phyloP scores from a whole-genome alignment of 1,140 invertebrate species.

The Psilanteris sp. region DNA sequence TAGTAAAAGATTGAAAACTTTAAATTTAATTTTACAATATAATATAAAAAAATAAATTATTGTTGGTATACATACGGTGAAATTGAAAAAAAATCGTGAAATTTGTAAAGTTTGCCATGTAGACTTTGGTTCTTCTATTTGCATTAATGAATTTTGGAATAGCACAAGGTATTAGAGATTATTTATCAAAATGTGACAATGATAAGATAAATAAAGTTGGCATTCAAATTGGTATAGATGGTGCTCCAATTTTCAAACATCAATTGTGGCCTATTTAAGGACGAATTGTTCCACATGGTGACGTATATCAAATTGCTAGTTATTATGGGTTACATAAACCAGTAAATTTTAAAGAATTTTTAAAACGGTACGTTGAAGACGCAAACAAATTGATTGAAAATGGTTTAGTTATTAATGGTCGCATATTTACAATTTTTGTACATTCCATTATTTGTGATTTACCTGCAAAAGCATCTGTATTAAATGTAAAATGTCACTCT shows the following conservation, averaged over 20 bases:
- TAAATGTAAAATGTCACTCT: conserved; percentile 20
- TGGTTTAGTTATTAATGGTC: conserved; percentile 12
- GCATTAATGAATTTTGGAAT: too few relatives aligned
- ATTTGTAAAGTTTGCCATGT: too few relatives aligned
- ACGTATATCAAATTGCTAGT: conserved; percentile 27
- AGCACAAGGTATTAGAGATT: too few relatives aligned
- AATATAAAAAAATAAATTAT: too few relatives aligned
- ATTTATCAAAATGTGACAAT: conserved; percentile 2
- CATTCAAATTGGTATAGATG: conserved; percentile 10
- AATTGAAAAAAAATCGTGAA: too few relatives aligned
- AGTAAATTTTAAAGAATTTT: conserved; percentile 13
- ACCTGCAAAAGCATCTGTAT: conserved; percentile 19
- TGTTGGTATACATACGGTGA: too few relatives aligned
- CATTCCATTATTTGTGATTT: conserved; percentile 25
- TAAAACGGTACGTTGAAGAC: conserved; percentile 29
- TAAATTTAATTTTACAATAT: too few relatives aligned
- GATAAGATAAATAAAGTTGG: background rate
- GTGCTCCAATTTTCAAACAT: background rate
- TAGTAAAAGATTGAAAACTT: too few relatives aligned
- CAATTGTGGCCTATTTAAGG: conserved; percentile 32
- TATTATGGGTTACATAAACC: conserved; percentile 31
- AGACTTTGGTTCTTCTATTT: too few relatives aligned
- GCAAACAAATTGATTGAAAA: conserved; percentile 13
- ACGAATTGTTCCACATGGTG: background rate
- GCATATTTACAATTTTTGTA: conserved; percentile 5